Base-by-base conservation (phyloP, 37 sponge, comb jelly and placozoan species). In the Beroe forskalii region DNA sequence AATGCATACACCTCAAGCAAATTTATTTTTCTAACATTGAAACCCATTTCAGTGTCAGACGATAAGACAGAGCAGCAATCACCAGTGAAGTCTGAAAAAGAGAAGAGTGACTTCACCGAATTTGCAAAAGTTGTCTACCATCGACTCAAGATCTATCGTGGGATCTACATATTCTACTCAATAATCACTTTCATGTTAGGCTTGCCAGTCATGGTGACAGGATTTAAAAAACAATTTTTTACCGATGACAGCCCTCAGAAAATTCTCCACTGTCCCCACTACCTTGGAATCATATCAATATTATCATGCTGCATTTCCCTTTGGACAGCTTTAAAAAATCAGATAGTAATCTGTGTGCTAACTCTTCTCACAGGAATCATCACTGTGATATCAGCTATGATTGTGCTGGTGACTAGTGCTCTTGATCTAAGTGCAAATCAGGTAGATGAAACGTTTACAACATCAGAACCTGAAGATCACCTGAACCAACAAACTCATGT, bases 121-220 rank as follows among this genome's bases (percentile, higher is more conserved):
- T 80, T 80, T 80, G 86, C 86, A 6, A 44, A 41, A 23, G 86
- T 80, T n/a, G 86, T 80, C 55, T 80, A 80, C 55, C 37, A 37
- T 38, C 86, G 86, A 6, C 30, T 80, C n/a, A 80, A 80, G 55
- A 37, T 80, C n/a, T 80, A 80, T 48, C 86, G 86, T 28, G 86
- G 86, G 25, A 80, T 80, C 30, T 80, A 80, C 86, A 80, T 80
- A n/a, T 80, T 80, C 55, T 80, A 80, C 86, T 80, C 86, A 22
- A 80, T 80, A 32, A 80, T 44, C 48, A 80, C 55, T 14, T 80
- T 80, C 40, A 80, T 80, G 86, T 37, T 80, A 4, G 86, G 86
- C 17, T 48, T 80, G 2, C 86, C 86, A 12, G 86, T 80, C 30
- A 80, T 44, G 44, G 86, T 80, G 1, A 80, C 86, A 6, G 86